Base-by-base conservation (phyloP, 2,797 vertebrate genomes). In the Taeniopygia guttata region DNA sequence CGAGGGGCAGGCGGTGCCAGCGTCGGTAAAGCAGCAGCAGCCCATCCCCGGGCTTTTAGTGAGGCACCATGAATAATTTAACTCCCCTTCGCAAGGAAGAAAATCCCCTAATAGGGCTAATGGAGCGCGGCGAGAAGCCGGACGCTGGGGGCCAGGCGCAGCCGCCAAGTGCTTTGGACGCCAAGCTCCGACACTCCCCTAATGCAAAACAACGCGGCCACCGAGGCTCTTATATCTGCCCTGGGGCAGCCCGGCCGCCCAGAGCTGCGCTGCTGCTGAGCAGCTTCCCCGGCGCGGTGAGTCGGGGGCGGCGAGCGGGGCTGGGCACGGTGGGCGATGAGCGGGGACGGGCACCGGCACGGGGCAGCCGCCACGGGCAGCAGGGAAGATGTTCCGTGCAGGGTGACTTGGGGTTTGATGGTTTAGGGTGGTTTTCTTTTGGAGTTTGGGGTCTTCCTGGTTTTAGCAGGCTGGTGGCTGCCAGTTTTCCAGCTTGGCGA, bases 1-100 rank as follows among this genome's bases (percentile, higher is more conserved):
- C 21, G 16, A 59, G 62, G 75, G 70, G 38, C 23, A 2, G 74
- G 74, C 4, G 4, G 26, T 93, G 94, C 97, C 96, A 89, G 80
- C 36, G 29, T 70, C 73, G 69, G 25, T 78, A 29, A 15, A 20
- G 8, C 75, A 38, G 22, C 63, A 13, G 84, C 86, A 27, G 38
- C 38, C 38, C 84, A 83, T 90, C 96, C 91, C 60, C 17, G 84
- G 96, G 98, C 99, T 99, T 99, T 99, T 98, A 99, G 98, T 89
- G 95, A 96, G 98, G 98, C 48, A 94, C 98, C 97, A 97, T 99
- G 98, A 99, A 99, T 99, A 99, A 99, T 99, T 99, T 98, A 99
- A 96, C 98, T 98, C 97, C 98, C 97, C 96, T 97, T 97, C 84
- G 84, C 98, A 93, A 97, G 98, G 98, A 97, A 97, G 98, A 96